Evolutionary conservation across 2,113 vertebrate genomes (phyloP).

Genomic region (Coptodon rendalli): DNA sequence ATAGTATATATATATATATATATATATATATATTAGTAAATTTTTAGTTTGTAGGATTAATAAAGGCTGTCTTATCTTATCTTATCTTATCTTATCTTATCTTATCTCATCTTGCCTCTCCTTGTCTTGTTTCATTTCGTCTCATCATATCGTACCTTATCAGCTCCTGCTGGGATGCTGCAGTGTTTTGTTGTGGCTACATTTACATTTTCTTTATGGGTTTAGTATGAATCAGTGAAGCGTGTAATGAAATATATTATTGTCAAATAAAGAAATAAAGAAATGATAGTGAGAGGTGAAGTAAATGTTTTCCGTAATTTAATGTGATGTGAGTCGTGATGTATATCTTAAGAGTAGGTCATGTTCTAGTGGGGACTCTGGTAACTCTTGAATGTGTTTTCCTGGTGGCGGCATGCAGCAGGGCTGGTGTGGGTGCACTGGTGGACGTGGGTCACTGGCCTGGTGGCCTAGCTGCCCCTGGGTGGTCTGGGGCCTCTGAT

Average conservation of each 20-base stretch:
- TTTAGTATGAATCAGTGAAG: neutral
- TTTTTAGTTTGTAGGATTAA: neutral
- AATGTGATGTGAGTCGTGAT: neutral
- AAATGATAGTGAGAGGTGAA: neutral
- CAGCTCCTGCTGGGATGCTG: neutral
- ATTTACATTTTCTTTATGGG: neutral
- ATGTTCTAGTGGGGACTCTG: neutral
- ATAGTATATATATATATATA: neutral
- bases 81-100: neutral
- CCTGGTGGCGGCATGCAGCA: too few species aligned
- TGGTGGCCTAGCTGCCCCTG: neutral
- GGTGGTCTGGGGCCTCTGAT: neutral
- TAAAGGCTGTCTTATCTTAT: neutral
- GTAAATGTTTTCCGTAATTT: neutral
- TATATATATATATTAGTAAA: neutral
- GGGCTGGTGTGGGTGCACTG: too few species aligned
- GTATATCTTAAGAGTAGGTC: neutral
- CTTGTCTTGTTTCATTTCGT: neutral
- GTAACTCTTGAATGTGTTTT: neutral
- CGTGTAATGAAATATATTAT: neutral
- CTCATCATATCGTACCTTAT: neutral
- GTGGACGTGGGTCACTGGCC: too few species aligned
- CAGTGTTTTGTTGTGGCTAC: neutral
- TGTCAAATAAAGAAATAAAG: neutral
- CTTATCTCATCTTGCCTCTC: neutral